A percentile compares a stretch with the other conserved stretches of the same genome.
These are phyloP conservation scores for Epirrita christyi DNA, from an alignment of 2,888 invertebrate genomes.

Conservation along the genomic window DNA sequence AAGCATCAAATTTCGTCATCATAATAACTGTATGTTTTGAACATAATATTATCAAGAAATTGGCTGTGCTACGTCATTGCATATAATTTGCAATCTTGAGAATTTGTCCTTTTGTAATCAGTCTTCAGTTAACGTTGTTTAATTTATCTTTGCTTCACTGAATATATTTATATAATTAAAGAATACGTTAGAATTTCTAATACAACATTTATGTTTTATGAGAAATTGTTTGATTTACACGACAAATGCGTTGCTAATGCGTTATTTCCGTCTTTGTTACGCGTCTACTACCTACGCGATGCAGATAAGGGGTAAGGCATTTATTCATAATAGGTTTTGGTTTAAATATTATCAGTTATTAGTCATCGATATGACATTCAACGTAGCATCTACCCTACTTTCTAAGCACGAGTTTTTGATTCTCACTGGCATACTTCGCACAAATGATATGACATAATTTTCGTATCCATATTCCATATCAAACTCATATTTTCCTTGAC, in stretches of 20 bases:
- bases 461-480: neutral
- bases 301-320: constrained; percentile 12
- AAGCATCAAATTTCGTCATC: constrained; percentile 20
- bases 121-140: neutral
- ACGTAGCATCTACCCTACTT: neutral
- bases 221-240: constrained; percentile 6
- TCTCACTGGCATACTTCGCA: too few relatives aligned
- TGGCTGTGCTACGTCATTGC: constrained; percentile 11
- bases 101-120: constrained; percentile 7
- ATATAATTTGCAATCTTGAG: constrained; percentile 10
- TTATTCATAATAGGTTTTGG: constrained; percentile 8
- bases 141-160: neutral
- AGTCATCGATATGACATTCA: constrained; percentile 1
- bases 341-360: constrained; percentile 18
- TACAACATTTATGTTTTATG: neutral
- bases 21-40: constrained; percentile 8
- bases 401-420: neutral
- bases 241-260: constrained; percentile 23
- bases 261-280: constrained; percentile 13
- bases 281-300: constrained; percentile 16
- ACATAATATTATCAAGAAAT: constrained; percentile 11
- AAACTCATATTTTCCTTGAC: neutral
- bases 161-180: neutral
- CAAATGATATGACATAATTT: neutral
- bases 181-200: neutral